Conservation (phyloP, 2,797 vertebrate genomes). For the Phrynocephalus vlangalii region DNA sequence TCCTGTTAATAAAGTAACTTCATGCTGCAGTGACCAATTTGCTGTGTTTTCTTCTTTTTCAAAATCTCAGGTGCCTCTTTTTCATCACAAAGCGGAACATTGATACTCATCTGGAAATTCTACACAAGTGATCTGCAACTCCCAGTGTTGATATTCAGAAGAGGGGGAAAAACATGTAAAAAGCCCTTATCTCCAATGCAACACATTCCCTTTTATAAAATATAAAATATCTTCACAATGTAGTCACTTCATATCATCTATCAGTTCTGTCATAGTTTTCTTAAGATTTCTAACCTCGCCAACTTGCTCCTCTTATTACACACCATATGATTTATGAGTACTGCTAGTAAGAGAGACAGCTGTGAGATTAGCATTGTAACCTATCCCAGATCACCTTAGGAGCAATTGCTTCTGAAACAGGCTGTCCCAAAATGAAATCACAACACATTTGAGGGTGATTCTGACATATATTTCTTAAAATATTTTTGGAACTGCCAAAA, state of each 20-base stretch:
- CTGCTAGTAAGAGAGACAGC: constrained; percentile 63
- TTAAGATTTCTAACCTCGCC: constrained; percentile 73
- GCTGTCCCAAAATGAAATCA: constrained; percentile 65
- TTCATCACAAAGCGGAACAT: constrained; percentile 31
- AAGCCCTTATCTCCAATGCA: constrained; percentile 68
- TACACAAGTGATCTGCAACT: constrained; percentile 18
- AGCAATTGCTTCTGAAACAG: constrained; percentile 60
- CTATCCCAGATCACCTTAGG: constrained; percentile 57
- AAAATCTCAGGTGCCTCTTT: constrained; percentile 19
- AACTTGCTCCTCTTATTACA: constrained; percentile 69
- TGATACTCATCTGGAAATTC: constrained; percentile 42
- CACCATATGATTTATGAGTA: constrained; percentile 72
- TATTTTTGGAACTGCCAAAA: constrained; percentile 35
- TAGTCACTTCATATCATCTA: constrained; percentile 72
- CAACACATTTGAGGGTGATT: constrained; percentile 51
- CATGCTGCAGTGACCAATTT: background rate
- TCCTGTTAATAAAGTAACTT: constrained; percentile 30
- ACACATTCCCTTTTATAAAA: constrained; percentile 60
- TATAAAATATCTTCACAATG: constrained; percentile 67
- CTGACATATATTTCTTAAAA: constrained; percentile 45
- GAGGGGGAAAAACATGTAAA: constrained; percentile 29
- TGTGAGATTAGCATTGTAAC: constrained; percentile 69
- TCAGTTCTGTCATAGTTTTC: constrained; percentile 70
- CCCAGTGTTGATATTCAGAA: constrained; percentile 29
- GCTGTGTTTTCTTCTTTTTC: background rate